Evolutionary conservation across 1,140 invertebrate species (phyloP).

Genomic region (Oedothorax gibbosus): DNA sequence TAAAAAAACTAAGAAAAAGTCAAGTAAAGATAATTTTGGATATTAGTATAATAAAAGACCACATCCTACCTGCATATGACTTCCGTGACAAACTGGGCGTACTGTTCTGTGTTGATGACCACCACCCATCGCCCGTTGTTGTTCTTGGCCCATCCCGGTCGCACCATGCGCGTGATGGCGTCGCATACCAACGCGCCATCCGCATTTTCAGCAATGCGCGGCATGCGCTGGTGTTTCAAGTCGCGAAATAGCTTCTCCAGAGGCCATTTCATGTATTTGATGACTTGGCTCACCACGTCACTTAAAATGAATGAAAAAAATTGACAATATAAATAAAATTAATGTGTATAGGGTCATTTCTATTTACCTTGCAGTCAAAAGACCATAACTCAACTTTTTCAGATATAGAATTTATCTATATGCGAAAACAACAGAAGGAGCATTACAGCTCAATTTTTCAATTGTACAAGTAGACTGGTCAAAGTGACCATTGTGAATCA

Average conservation of each 20-base stretch:
- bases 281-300: conserved; percentile 59
- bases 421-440: no score
- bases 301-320: conserved; percentile 28
- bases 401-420: neutral
- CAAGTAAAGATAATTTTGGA: neutral
- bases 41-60: neutral
- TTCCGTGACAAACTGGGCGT: conserved; percentile 65
- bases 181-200: conserved; percentile 64
- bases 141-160: conserved; percentile 65
- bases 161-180: conserved; percentile 64
- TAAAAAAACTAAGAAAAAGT: neutral
- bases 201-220: conserved; percentile 62
- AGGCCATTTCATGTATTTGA: conserved; percentile 65
- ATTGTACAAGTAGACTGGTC: no score
- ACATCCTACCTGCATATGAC: conserved; percentile 62
- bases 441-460: no score
- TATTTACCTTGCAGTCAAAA: neutral
- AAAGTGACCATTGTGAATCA: no score
- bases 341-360: neutral
- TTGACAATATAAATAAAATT: neutral
- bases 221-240: conserved; percentile 61
- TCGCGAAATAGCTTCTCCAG: conserved; percentile 65
- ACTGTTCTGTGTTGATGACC: conserved; percentile 64
- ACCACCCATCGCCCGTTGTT: conserved; percentile 65
- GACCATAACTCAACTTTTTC: neutral